These are phyloP conservation scores for Tyrophagus putrescentiae DNA, from an alignment of 1,140 invertebrate genomes.

Conservation along the genomic window DNA sequence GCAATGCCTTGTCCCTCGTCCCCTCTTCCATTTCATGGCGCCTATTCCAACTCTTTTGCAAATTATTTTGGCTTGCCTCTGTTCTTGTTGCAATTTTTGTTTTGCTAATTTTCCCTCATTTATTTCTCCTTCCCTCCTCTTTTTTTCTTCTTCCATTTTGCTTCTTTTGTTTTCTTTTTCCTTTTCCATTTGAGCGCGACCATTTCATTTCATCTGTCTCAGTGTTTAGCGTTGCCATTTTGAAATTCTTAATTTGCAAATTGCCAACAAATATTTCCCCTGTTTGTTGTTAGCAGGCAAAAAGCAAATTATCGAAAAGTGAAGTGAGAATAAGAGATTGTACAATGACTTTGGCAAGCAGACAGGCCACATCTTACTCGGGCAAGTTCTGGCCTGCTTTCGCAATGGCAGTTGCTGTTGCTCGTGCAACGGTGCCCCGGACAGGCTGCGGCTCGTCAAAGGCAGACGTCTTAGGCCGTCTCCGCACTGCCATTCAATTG, in stretches of 20 bases:
- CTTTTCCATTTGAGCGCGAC: neutral
- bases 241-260: slow-evolving; percentile 4
- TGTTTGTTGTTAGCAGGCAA: no score
- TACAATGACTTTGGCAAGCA: no score
- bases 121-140: neutral
- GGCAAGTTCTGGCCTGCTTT: neutral
- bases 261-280: neutral
- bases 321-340: slow-evolving; percentile 2
- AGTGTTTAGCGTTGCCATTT: neutral
- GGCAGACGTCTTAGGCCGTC: no score
- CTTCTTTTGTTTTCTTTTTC: neutral
- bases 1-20: no score
- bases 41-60: no score
- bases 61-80: no score
- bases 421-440: neutral
- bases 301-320: slow-evolving; percentile 8
- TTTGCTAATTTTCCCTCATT: no score
- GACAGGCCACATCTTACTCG: no score
- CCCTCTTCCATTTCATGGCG: no score
- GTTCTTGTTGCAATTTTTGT: no score
- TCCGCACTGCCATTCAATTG: no score
- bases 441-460: neutral
- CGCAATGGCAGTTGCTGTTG: neutral
- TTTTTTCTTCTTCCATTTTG: neutral
- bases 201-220: neutral